A percentile compares a stretch with the other conserved stretches of the same genome.
Evolutionary conservation across 1,140 invertebrate genomes (phyloP).

Genomic region (Ptiloglossa arizonensis): DNA sequence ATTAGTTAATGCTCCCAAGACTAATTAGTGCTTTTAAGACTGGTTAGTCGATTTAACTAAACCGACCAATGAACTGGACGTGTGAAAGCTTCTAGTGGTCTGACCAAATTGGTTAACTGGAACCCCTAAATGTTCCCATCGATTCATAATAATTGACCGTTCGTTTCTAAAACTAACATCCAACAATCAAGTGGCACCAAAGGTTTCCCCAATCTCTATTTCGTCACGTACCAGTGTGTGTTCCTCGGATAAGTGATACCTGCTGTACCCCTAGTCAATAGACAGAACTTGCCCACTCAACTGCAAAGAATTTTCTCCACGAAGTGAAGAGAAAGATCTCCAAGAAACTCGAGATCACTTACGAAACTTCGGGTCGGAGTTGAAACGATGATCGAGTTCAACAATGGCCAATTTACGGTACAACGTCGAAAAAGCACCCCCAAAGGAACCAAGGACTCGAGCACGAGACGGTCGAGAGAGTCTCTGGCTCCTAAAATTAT

Average conservation of each 20-base stretch:
- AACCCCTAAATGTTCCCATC: not conserved
- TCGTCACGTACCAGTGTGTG: too few species aligned
- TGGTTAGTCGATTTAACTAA: too few species aligned
- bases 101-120: not conserved
- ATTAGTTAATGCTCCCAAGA: too few species aligned
- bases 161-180: not conserved
- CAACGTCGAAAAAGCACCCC: not conserved
- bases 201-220: too few species aligned
- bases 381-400: not conserved
- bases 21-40: too few species aligned
- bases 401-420: conserved; percentile 13
- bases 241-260: too few species aligned
- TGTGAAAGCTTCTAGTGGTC: not conserved
- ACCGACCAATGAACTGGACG: too few species aligned
- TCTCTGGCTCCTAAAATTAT: conserved; percentile 48
- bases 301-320: not conserved
- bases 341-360: conserved; percentile 16
- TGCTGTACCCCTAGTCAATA: not conserved
- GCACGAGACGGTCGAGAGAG: conserved; percentile 40
- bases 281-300: not conserved
- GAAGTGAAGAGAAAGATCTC: too few species aligned
- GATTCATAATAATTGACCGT: not conserved
- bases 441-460: conserved; percentile 36
- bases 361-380: conserved; percentile 18
- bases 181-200: not conserved